These are phyloP conservation scores for Castor canadensis DNA, from an alignment of 2,113 vertebrate species.

Conservation along the genomic window DNA sequence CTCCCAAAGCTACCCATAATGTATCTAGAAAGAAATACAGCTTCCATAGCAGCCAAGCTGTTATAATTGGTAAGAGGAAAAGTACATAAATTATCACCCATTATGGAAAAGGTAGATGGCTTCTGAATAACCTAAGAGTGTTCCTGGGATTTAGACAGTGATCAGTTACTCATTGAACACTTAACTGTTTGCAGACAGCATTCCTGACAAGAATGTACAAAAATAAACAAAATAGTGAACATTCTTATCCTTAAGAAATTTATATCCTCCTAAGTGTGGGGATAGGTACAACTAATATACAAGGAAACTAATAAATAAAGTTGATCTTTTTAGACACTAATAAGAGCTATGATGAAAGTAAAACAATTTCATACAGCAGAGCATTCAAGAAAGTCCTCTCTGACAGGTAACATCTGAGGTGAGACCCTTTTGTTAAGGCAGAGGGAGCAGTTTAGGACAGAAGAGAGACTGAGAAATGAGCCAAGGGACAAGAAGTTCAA, in stretches of 20 bases:
- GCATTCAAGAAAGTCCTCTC: neutral
- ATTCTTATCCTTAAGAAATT: neutral
- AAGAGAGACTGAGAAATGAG: neutral
- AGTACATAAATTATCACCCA: constrained; percentile 27
- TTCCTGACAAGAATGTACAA: neutral
- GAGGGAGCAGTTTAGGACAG: neutral
- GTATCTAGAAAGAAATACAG: neutral
- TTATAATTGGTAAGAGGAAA: constrained; percentile 11
- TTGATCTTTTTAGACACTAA: neutral
- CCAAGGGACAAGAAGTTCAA: neutral
- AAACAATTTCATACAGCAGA: neutral
- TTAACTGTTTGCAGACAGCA: neutral
- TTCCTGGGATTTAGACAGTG: neutral
- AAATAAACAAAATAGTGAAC: neutral
- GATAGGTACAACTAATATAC: neutral
- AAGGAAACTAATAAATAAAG: neutral
- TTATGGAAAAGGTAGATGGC: neutral
- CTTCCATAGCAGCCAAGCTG: neutral
- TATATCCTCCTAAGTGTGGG: neutral
- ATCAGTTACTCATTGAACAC: constrained; percentile 11
- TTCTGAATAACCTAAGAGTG: neutral
- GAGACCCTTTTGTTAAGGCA: neutral
- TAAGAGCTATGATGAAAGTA: neutral
- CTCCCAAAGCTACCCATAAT: neutral
- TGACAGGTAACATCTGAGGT: neutral